Conservation (phyloP, 2,113 vertebrate genomes). For the Motacilla tschutschensis region DNA sequence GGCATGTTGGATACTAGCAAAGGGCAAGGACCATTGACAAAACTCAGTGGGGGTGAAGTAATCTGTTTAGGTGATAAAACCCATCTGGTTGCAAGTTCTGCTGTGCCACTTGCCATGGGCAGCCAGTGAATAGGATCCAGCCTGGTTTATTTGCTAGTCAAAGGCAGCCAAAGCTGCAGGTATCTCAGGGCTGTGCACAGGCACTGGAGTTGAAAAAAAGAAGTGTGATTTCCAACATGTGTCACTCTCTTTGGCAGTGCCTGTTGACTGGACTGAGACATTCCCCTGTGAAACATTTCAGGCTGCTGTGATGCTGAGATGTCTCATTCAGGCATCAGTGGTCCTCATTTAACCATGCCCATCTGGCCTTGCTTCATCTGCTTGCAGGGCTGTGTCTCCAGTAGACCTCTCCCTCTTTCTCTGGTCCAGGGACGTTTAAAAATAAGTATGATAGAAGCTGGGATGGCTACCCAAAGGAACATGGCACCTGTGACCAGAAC, state of each 20-base stretch:
- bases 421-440: neutral
- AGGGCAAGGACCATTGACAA: neutral
- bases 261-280: neutral
- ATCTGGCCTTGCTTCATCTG: neutral
- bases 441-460: neutral
- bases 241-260: neutral
- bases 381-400: neutral
- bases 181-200: neutral
- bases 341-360: neutral
- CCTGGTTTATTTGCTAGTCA: neutral
- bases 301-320: neutral
- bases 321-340: neutral
- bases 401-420: neutral
- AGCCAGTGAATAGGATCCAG: neutral
- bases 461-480: neutral
- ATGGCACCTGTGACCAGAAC: neutral
- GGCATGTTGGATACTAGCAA: neutral
- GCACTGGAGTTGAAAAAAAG: neutral
- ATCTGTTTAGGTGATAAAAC: neutral
- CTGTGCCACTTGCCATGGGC: neutral
- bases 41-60: neutral
- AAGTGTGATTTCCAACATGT: constrained; percentile 26
- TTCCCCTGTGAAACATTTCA: neutral
- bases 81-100: neutral
- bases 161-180: neutral